These are phyloP conservation scores for Drosophila antonietae DNA, from an alignment of 2,888 invertebrate species.

Conservation along the genomic window DNA sequence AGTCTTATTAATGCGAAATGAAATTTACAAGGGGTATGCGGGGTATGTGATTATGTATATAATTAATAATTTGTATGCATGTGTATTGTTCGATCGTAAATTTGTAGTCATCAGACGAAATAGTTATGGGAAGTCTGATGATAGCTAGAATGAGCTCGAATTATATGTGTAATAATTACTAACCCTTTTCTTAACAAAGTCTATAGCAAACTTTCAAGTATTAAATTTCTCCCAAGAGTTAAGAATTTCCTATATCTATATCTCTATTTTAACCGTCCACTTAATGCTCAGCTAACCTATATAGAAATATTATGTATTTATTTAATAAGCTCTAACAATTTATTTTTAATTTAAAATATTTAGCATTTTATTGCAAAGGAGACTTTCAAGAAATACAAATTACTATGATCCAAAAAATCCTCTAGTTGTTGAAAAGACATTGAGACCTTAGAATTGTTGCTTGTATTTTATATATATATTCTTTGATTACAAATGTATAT, in stretches of 20 bases:
- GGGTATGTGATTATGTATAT: conserved; percentile 36
- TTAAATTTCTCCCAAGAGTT: not conserved
- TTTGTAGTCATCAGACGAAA: conserved; percentile 10
- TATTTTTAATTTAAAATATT: conserved; percentile 5
- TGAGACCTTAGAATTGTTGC: conserved; percentile 1
- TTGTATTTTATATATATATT: not conserved
- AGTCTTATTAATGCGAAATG: conserved; percentile 28
- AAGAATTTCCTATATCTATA: not conserved
- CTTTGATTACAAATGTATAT: conserved; percentile 10
- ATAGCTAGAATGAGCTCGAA: not conserved
- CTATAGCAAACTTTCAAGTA: not conserved
- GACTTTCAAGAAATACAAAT: not conserved
- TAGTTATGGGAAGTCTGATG: not conserved
- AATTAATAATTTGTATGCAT: conserved; percentile 34
- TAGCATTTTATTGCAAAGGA: not conserved
- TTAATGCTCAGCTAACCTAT: conserved; percentile 1
- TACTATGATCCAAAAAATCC: conserved; percentile 5
- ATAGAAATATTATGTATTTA: not conserved
- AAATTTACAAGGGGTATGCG: conserved; percentile 43
- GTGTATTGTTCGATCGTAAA: conserved; percentile 12
- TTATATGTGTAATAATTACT: not conserved
- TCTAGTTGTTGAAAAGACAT: conserved; percentile 6
- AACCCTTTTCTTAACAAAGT: not conserved
- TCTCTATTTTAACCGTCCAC: not conserved
- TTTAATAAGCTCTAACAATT: conserved; percentile 2